Evolutionary conservation across 2,888 invertebrate species (phyloP).

Genomic region (Octodonta nipae): DNA sequence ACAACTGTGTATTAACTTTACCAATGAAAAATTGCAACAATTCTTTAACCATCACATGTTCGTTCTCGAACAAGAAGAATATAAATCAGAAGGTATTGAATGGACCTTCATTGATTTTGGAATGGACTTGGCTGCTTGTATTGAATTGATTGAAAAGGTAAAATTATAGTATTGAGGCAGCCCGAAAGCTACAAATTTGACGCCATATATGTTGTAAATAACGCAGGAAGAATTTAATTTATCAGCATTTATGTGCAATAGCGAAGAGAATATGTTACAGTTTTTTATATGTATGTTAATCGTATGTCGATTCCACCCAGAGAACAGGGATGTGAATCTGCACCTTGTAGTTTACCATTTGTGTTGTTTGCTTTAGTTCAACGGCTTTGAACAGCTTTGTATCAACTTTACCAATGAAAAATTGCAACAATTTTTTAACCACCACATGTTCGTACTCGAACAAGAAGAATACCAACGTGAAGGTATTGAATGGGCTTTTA

Average conservation of each 20-base stretch:
- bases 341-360: conserved; percentile 14
- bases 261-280: too few relatives aligned
- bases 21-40: conserved; percentile 94
- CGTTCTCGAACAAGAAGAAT: conserved; percentile 93
- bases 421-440: conserved; percentile 89
- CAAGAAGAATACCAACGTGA: conserved; percentile 86
- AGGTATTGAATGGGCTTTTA: conserved; percentile 85
- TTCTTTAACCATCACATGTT: conserved; percentile 99
- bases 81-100: conserved; percentile 84
- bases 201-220: too few relatives aligned
- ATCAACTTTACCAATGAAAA: conserved; percentile 92
- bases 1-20: conserved; percentile 97
- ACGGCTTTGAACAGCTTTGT: conserved; percentile 86
- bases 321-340: conserved; percentile 19
- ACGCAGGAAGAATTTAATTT: too few relatives aligned
- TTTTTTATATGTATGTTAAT: conserved; percentile 4
- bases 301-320: conserved; percentile 19
- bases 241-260: too few relatives aligned
- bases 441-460: conserved; percentile 87
- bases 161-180: too few relatives aligned
- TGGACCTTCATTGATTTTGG: conserved; percentile 97
- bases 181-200: too few relatives aligned
- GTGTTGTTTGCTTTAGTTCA: conserved; percentile 46
- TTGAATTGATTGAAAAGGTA: conserved; percentile 91
- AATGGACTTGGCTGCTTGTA: conserved; percentile 90